Percentiles rank a stretch among this genome's conserved stretches.
Conservation (phyloP, 1,140 invertebrate species). For the Brachionus sp. region DNA sequence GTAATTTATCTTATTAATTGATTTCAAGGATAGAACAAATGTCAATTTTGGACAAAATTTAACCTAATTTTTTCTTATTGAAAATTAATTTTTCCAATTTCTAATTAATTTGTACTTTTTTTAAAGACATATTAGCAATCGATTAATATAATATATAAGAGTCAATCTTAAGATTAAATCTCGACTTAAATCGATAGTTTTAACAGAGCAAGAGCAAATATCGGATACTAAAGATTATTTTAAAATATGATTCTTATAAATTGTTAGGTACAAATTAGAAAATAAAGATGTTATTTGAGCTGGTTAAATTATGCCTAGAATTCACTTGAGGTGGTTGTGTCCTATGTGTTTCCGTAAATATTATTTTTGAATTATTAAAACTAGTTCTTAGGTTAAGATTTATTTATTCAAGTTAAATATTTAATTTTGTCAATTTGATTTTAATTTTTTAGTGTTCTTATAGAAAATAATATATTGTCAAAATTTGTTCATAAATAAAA, state of each 20-base stretch:
- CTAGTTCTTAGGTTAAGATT: neutral
- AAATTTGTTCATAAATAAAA: neutral
- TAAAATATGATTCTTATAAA: neutral
- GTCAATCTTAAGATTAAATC: neutral
- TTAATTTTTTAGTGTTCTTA: neutral
- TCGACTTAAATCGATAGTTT: neutral
- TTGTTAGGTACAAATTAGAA: neutral
- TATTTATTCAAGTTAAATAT: constrained; percentile 6
- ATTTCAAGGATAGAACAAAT: neutral
- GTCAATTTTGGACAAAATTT: neutral
- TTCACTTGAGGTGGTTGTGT: neutral
- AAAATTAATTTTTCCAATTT: neutral
- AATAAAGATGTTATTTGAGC: neutral
- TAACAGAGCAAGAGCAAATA: neutral
- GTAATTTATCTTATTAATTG: neutral
- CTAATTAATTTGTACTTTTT: neutral
- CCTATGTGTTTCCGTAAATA: neutral
- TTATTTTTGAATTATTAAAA: neutral
- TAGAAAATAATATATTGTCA: neutral
- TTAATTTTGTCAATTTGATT: neutral
- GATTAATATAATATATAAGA: too few species aligned
- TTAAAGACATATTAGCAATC: neutral
- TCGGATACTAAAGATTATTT: neutral
- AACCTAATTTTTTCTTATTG: neutral
- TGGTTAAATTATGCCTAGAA: neutral